Conservation (phyloP, 2,113 vertebrate genomes). For the Semicossyphus pulcher region DNA sequence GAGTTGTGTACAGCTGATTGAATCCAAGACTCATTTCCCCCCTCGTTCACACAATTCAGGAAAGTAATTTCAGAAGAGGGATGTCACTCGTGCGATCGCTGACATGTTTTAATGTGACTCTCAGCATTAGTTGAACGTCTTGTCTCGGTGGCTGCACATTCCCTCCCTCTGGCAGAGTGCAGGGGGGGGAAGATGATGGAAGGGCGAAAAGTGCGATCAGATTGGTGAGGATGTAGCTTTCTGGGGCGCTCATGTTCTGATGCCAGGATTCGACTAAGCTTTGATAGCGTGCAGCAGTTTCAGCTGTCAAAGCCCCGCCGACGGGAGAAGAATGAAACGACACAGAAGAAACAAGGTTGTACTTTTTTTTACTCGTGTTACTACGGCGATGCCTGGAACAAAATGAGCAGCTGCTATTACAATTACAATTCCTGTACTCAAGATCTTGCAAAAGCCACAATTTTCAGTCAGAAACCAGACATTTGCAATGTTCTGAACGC, state of each 20-base stretch:
- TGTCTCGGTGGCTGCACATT: constrained; percentile 18
- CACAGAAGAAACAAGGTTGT: constrained; percentile 2
- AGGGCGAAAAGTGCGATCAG: constrained; percentile 52
- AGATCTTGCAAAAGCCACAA: not conserved
- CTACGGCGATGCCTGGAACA: not conserved
- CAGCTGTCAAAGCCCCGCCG: constrained; percentile 45
- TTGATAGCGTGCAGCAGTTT: constrained; percentile 45
- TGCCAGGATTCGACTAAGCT: constrained; percentile 49
- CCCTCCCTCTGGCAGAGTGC: constrained; percentile 3
- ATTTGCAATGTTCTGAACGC: not conserved
- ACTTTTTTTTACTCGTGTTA: constrained; percentile 13
- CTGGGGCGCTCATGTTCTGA: constrained; percentile 35
- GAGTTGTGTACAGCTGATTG: constrained; percentile 23
- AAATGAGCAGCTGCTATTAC: constrained; percentile 30
- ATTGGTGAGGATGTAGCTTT: constrained; percentile 47
- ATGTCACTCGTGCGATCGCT: constrained; percentile 7
- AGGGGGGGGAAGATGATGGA: constrained; percentile 18
- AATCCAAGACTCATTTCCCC: constrained; percentile 8
- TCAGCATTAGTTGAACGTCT: constrained; percentile 33
- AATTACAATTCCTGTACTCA: not conserved
- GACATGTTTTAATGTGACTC: constrained; percentile 56
- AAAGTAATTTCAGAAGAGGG: constrained; percentile 18
- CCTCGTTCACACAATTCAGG: not conserved
- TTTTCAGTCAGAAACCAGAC: constrained; percentile 15
- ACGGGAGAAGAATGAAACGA: not conserved